A percentile compares a stretch with the other conserved stretches of the same genome.
These are phyloP conservation scores for Ectemnius lituratus DNA, from an alignment of 2,888 invertebrate genomes.

Conservation along the genomic window DNA sequence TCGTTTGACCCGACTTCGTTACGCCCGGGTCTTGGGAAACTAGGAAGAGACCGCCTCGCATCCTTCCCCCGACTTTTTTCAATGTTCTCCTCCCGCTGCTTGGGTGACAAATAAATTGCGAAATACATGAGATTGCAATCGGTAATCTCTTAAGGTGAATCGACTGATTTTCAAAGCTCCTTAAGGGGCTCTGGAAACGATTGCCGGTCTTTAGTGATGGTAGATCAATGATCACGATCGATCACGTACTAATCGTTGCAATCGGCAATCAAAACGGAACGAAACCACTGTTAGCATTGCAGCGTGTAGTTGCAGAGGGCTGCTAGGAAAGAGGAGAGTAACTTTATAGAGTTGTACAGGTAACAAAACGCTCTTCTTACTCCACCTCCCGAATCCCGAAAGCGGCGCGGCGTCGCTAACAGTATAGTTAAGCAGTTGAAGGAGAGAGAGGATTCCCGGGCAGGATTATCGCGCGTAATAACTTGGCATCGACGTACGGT, in stretches of 20 bases:
- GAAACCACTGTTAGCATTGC: not conserved
- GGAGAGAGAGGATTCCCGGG: not conserved
- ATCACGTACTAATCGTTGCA: not conserved
- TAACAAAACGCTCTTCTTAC: slow-evolving; percentile 3
- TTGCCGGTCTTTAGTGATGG: not conserved
- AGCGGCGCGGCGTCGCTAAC: slow-evolving; percentile 21
- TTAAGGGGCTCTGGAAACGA: slow-evolving; percentile 17
- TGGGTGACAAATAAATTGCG: slow-evolving; percentile 21
- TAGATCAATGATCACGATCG: slow-evolving; percentile 16
- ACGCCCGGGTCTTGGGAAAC: slow-evolving; percentile 64
- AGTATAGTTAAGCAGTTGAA: slow-evolving; percentile 26
- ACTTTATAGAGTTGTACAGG: slow-evolving; percentile 5
- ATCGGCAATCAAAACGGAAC: not conserved
- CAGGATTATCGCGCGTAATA: slow-evolving; percentile 2
- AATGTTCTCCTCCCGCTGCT: not conserved
- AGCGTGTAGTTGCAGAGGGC: not conserved
- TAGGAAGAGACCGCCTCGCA: slow-evolving; percentile 49
- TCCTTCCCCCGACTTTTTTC: slow-evolving; percentile 22
- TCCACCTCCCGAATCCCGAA: slow-evolving; percentile 23
- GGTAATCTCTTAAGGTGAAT: slow-evolving; percentile 9
- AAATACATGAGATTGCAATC: slow-evolving; percentile 26
- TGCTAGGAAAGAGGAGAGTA: not conserved
- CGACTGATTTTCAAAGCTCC: not conserved
- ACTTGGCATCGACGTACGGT: slow-evolving; percentile 2
- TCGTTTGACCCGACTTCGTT: slow-evolving; percentile 56